Conservation (phyloP, 2,888 invertebrate genomes). For the Folsomia candida region DNA sequence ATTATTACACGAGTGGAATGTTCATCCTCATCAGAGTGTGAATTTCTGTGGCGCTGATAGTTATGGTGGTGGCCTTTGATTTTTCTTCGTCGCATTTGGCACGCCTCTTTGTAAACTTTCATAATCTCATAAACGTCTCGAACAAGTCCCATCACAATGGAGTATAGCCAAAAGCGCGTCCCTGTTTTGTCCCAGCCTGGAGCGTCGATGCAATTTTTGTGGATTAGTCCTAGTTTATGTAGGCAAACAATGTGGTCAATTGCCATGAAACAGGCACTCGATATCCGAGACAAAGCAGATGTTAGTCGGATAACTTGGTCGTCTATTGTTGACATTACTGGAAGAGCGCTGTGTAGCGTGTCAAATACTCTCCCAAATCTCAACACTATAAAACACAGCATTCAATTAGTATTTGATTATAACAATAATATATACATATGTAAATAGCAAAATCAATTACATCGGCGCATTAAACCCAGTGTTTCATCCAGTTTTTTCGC, state of each 20-base stretch:
- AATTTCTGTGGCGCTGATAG: background rate
- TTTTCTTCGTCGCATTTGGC: conserved; percentile 18
- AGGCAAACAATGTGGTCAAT: conserved; percentile 87
- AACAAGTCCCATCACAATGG: conserved; percentile 73
- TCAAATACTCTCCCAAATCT: conserved; percentile 82
- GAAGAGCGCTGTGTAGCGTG: conserved; percentile 69
- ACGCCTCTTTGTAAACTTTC: conserved; percentile 60
- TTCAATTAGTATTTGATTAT: background rate
- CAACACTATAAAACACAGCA: conserved; percentile 63
- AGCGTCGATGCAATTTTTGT: conserved; percentile 54
- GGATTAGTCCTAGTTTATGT: conserved; percentile 66
- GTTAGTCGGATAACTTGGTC: conserved; percentile 72
- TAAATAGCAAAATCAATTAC: too few species aligned
- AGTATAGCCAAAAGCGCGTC: conserved; percentile 77
- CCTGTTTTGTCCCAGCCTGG: conserved; percentile 68
- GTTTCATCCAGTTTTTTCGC: conserved; percentile 78
- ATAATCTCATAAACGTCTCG: conserved; percentile 82
- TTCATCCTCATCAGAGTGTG: background rate
- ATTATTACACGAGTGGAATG: background rate
- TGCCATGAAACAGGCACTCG: conserved; percentile 73
- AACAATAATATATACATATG: background rate
- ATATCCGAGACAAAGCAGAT: conserved; percentile 73
- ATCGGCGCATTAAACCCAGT: conserved; percentile 80
- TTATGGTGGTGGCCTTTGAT: background rate
- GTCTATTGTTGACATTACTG: conserved; percentile 62